phyloP scores from a whole-genome alignment of 2,797 vertebrate species.

The Delichon dasypus region DNA sequence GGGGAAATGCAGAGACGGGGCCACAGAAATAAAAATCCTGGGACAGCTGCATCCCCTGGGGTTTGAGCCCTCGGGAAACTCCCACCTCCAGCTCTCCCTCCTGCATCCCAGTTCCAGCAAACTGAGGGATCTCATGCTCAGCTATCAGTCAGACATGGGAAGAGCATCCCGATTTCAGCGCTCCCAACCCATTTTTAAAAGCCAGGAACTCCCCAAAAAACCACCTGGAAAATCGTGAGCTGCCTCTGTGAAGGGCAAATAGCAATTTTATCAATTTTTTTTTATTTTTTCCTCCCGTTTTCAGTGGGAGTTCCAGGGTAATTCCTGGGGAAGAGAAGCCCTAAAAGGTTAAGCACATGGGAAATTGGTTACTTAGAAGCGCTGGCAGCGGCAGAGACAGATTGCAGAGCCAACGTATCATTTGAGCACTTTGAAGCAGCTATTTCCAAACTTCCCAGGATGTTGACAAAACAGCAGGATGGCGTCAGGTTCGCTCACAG shows the following conservation, averaged over 20 bases:
- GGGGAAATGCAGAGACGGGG: background rate
- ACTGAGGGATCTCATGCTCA: background rate
- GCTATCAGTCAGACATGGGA: background rate
- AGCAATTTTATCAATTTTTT: background rate
- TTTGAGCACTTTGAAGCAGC: background rate
- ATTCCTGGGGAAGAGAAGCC: background rate
- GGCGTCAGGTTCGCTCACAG: background rate
- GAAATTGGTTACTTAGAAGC: background rate
- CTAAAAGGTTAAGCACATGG: background rate
- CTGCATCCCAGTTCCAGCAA: fast-evolving
- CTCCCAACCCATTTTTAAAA: background rate
- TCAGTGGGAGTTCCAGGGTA: background rate
- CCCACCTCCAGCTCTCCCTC: background rate
- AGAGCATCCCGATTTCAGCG: background rate
- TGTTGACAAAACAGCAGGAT: conserved; percentile 38
- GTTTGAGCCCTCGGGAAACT: background rate
- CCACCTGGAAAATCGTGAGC: background rate
- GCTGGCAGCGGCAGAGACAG: background rate
- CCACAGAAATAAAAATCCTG: background rate
- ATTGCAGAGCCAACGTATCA: background rate
- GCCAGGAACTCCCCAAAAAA: background rate
- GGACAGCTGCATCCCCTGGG: background rate
- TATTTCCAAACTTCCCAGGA: conserved; percentile 32
- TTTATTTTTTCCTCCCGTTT: fast-evolving
- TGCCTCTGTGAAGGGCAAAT: background rate